Conservation (phyloP, 2,113 vertebrate genomes). For the Epinephelus fuscoguttatus region DNA sequence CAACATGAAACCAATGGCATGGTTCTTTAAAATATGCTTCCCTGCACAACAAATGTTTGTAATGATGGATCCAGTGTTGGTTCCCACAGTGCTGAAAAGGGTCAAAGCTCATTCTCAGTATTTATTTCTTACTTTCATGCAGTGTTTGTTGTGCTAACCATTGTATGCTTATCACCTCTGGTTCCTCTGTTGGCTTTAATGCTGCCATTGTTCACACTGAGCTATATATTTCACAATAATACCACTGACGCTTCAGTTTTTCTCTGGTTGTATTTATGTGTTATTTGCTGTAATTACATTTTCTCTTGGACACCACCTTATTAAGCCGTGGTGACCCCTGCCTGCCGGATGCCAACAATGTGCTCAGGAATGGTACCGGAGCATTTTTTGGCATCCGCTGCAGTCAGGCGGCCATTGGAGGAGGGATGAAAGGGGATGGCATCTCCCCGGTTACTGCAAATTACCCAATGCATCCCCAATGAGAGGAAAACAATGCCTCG, state of each 20-base stretch:
- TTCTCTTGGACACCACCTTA: slow-evolving; percentile 15
- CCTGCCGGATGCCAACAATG: slow-evolving; percentile 44
- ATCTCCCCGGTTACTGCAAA: slow-evolving; percentile 59
- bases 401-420: slow-evolving; percentile 53
- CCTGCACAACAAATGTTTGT: not conserved
- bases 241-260: not conserved
- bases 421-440: slow-evolving; percentile 62
- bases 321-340: slow-evolving; percentile 16
- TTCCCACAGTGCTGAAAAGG: not conserved
- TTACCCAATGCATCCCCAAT: slow-evolving; percentile 57
- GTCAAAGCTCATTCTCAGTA: not conserved
- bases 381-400: slow-evolving; percentile 44
- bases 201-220: not conserved
- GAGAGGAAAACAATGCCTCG: slow-evolving; percentile 53
- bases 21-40: not conserved
- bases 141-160: no score
- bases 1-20: not conserved
- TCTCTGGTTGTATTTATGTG: not conserved
- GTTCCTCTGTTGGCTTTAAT: not conserved
- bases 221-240: not conserved
- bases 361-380: slow-evolving; percentile 42
- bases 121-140: not conserved
- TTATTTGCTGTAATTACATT: slow-evolving; percentile 48
- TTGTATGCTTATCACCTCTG: not conserved
- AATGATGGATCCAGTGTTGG: not conserved